Evolutionary conservation across 1,140 invertebrate species (phyloP).

Genomic region (Hycleus phaleratus): DNA sequence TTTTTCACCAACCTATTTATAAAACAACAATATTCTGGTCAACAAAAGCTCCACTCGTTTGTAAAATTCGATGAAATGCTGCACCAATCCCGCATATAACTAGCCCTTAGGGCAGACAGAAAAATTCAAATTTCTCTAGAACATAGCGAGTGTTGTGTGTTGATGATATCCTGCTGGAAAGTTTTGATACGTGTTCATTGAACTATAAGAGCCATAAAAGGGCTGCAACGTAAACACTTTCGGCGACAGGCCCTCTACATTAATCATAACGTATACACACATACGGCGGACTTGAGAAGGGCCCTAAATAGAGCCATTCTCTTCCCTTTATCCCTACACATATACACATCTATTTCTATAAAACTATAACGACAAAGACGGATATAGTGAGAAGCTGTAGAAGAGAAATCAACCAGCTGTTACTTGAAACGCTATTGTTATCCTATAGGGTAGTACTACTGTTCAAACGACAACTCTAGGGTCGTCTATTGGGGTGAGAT

Average conservation of each 20-base stretch:
- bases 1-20: no score
- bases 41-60: constrained; percentile 34
- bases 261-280: constrained; percentile 32
- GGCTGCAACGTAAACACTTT: constrained; percentile 34
- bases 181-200: constrained; percentile 39
- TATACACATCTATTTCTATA: background rate
- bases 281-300: background rate
- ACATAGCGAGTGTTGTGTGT: background rate
- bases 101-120: constrained; percentile 20
- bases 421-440: no score
- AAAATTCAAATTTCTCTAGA: constrained; percentile 7
- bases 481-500: no score
- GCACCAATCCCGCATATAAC: no score
- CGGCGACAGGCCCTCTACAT: constrained; percentile 32
- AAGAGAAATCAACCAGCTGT: no score
- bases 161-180: constrained; percentile 26
- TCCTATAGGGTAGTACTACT: no score
- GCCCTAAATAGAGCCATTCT: constrained; percentile 17
- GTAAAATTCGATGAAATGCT: constrained; percentile 42
- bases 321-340: background rate
- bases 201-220: constrained; percentile 34
- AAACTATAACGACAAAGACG: background rate
- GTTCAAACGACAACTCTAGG: no score
- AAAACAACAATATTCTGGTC: constrained; percentile 2
- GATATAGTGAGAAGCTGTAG: no score